Percentiles rank a stretch among this genome's conserved stretches.
These are phyloP conservation scores for Chrysina gloriosa DNA, from an alignment of 2,888 invertebrate species.

Conservation along the genomic window DNA sequence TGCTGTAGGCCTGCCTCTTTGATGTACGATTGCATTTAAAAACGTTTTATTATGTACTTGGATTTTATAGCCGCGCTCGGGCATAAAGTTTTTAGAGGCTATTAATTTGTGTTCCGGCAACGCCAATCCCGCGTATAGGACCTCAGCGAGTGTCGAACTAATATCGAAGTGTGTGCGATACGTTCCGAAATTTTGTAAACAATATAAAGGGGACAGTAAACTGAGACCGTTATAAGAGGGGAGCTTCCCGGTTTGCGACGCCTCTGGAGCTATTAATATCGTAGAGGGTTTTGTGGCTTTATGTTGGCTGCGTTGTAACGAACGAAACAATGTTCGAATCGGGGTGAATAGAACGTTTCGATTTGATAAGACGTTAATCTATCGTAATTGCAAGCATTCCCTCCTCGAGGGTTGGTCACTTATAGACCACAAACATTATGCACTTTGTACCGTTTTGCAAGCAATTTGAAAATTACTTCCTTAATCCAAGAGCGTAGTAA, in stretches of 20 bases:
- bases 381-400: no score
- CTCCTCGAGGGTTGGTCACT: no score
- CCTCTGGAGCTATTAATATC: neutral
- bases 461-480: no score
- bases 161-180: constrained; percentile 8
- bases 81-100: constrained; percentile 43
- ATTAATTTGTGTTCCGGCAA: constrained; percentile 44
- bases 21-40: constrained; percentile 43
- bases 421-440: no score
- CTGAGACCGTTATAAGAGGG: neutral
- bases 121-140: constrained; percentile 10
- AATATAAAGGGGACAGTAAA: constrained; percentile 21
- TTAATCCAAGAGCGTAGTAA: no score
- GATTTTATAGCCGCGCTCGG: constrained; percentile 38
- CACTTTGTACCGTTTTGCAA: no score
- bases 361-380: no score
- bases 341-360: no score
- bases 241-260: neutral
- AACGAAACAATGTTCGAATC: no score
- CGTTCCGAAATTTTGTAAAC: constrained; percentile 29
- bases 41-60: constrained; percentile 45
- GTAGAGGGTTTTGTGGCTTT: neutral
- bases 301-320: neutral
- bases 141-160: constrained; percentile 1
- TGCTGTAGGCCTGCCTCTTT: constrained; percentile 39